These are phyloP conservation scores for Psilopogon haemacephalus DNA, from an alignment of 2,113 vertebrate genomes.

Conservation along the genomic window DNA sequence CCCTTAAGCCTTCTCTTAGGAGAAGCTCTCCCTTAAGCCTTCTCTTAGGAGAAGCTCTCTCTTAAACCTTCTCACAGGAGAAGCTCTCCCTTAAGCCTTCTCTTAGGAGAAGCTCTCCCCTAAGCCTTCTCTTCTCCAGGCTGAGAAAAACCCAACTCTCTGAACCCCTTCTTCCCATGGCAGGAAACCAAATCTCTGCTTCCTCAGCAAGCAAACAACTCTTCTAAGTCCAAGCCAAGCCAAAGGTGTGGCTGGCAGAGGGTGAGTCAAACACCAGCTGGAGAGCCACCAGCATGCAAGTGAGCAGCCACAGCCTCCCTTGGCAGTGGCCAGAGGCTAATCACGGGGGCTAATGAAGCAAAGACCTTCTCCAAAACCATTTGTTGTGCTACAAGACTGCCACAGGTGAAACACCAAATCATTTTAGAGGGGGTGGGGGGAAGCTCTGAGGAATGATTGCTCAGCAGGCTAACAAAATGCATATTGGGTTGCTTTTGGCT, in stretches of 20 bases:
- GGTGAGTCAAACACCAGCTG: background rate
- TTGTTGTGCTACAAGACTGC: background rate
- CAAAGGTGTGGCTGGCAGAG: background rate
- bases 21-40: no score
- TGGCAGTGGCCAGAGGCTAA: background rate
- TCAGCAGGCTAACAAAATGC: background rate
- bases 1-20: no score
- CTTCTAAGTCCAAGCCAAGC: background rate
- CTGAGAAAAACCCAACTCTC: no score
- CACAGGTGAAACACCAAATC: conserved; percentile 20
- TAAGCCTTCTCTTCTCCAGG: no score
- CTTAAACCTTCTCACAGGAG: no score
- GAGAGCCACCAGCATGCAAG: background rate
- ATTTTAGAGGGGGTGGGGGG: background rate
- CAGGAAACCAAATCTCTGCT: background rate
- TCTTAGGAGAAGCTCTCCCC: no score
- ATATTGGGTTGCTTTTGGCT: no score
- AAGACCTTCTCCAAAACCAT: background rate
- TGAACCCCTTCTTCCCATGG: no score
- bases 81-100: no score
- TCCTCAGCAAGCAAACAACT: background rate
- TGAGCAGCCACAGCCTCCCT: background rate
- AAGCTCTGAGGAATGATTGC: background rate
- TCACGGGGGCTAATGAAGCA: background rate
- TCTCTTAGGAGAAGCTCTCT: no score